A percentile compares a stretch with the other conserved stretches of the same genome.
Conservation (phyloP, 2,797 vertebrate species). For the Gouania willdenowi region DNA sequence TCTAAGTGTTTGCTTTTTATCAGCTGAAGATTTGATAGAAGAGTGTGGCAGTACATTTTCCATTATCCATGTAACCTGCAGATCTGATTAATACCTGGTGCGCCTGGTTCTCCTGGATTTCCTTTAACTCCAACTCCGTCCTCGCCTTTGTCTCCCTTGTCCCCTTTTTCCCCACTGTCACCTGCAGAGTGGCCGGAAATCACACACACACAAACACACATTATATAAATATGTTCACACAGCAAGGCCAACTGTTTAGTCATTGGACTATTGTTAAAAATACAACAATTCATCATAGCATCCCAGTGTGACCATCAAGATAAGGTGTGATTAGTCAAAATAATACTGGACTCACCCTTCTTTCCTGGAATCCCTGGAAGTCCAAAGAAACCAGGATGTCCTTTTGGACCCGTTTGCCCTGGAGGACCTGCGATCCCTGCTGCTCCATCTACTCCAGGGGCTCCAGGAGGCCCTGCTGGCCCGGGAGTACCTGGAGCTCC, state of each 20-base stretch:
- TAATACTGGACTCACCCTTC: conserved; percentile 60
- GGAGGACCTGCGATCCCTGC: conserved; percentile 59
- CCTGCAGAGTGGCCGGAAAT: conserved; percentile 50
- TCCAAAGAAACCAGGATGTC: conserved; percentile 74
- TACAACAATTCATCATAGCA: too few species aligned
- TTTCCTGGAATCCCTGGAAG: conserved; percentile 72
- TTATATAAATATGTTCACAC: too few species aligned
- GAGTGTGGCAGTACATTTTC: too few species aligned
- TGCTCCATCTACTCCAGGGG: conserved; percentile 62
- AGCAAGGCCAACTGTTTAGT: too few species aligned
- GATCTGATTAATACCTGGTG: too few species aligned
- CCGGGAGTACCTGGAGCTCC: conserved; percentile 69
- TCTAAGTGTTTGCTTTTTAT: too few species aligned
- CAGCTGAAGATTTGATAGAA: too few species aligned
- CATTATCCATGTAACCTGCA: too few species aligned
- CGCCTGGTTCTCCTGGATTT: conserved; percentile 64
- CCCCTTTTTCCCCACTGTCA: conserved; percentile 65
- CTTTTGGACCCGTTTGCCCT: conserved; percentile 67
- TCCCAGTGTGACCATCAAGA: too few species aligned
- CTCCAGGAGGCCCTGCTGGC: conserved; percentile 59
- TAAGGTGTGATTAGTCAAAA: too few species aligned
- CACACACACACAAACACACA: too few species aligned
- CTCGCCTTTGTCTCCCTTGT: conserved; percentile 71
- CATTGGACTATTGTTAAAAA: too few species aligned
- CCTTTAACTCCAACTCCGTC: conserved; percentile 74